Percentiles rank a stretch among this genome's conserved stretches.
Evolutionary conservation across 2,888 invertebrate species (phyloP).

Genomic region (Stenchaetothrips biformis): DNA sequence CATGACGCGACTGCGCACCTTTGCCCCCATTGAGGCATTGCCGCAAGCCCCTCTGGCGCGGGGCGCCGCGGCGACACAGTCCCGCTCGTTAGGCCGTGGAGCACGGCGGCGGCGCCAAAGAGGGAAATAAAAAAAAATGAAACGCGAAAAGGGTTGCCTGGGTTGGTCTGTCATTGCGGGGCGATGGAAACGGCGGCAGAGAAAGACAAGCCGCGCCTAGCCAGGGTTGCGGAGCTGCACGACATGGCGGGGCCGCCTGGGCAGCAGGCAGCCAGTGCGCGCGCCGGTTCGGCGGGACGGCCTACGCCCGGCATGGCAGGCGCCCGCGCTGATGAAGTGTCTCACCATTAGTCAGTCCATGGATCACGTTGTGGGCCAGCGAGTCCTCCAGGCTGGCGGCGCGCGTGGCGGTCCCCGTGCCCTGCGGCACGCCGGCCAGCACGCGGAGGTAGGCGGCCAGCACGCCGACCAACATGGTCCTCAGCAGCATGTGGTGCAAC

Average conservation of each 20-base stretch:
- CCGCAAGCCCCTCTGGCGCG: neutral
- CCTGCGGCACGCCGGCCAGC: neutral
- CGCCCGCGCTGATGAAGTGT: neutral
- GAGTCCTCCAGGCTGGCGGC: constrained; percentile 16
- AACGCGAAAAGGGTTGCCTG: neutral
- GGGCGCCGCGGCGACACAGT: neutral
- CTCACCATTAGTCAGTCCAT: constrained; percentile 4
- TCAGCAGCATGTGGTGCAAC: neutral
- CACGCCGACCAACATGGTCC: neutral
- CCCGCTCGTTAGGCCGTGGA: neutral
- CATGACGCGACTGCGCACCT: too few relatives aligned
- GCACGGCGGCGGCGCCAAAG: neutral
- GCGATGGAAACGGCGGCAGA: neutral
- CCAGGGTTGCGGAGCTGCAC: neutral
- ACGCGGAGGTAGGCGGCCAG: constrained; percentile 13
- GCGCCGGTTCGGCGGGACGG: neutral
- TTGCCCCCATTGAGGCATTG: too few relatives aligned
- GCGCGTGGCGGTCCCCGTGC: neutral
- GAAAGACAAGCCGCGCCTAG: neutral
- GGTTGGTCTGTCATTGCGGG: neutral
- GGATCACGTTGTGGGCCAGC: constrained; percentile 3
- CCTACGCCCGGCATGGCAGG: neutral
- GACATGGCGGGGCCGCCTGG: neutral
- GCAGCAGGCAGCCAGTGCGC: neutral
- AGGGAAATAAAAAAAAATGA: too few relatives aligned